Base-by-base conservation (phyloP, 1,140 invertebrate genomes). In the Rhopalosiphum padi region DNA sequence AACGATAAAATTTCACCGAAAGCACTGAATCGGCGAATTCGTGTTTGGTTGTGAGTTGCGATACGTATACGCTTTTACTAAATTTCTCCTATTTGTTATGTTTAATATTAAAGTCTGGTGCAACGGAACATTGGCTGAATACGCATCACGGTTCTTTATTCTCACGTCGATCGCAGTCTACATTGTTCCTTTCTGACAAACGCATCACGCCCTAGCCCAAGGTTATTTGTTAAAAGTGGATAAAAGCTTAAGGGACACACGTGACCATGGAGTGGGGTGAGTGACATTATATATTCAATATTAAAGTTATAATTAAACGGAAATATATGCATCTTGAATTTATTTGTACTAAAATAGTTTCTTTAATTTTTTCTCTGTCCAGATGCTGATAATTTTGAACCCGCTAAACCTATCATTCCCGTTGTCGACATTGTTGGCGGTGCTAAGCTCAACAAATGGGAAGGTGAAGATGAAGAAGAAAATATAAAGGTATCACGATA, bases 381-480 rank as follows among this genome's bases (percentile, higher is more conserved):
- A 96, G 95, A 96, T 95, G 94, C 95, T 53, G 95, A 95, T 87
- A 95, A 95, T 94, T 94, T 95, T 91, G 95, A 95, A 51, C 91
- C 91, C 21, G 43, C n/a, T 15, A 93, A 93, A 48, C 91, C 91
- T 0, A 4, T 93, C 48, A 0, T 85, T 22, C 35, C 91, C 0
- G 23, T 94, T 77, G 30, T 15, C 22, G 95, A 95, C 94, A 94
- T 95, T 82, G 95, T 95, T 60, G 94, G 95, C 86, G 95, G 94
- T 37, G 94, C 95, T 94, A 95, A 95, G 51, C 95, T 95, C 93
- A 97, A 98, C 95, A 98, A 97, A 96, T 98, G 98, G 98, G 97
- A 97, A 95, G 98, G 97, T 92, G 98, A 98, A 95, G 98, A 98
- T 95, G 97, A 98, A 94, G 97, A 97, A 94, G 97, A 98, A 93